Evolutionary conservation across 2,797 vertebrate species (phyloP), one percentile per base, ranked within the genome.

Genomic region (Ispidina picta): DNA sequence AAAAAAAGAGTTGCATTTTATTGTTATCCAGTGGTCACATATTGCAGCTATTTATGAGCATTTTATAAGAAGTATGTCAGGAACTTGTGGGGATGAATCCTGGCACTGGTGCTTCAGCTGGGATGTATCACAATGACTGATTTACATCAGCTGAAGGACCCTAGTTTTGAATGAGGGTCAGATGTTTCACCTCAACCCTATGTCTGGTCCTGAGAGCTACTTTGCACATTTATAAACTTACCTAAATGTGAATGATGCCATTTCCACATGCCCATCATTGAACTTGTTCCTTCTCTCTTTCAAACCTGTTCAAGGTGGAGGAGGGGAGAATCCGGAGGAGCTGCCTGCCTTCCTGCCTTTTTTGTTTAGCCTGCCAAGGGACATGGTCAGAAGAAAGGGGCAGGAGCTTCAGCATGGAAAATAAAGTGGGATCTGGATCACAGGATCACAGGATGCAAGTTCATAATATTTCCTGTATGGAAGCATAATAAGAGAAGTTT

Each of bases 401-500:
- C 39, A 77, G 31, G 16, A 79, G 10, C 35, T 54, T 66, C 28
- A 48, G 26, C 59, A 56, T 6, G 7, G 56, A 76, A 83, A 83
- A 76, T 76, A 92, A 83, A 95, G 88, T 69, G 58, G 89, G 56
- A 91, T 75, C 73, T 91, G 68, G 44, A 90, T 39, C 37, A 39
- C 37, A 37, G 37, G 37, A 37, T 37, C 37, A 37, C 37, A 39
- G 37, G 37, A 39, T 39, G 37, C 37, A 97, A 97, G 68, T 96
- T 97, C 97, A 97, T 97, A 95, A 3, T 82, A 65, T 95, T 97
- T 96, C 95, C 93, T 96, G 90, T 88, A 86, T 66, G 28, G 82
- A 88, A 91, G 31, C 54, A 83, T 86, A 86, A 90, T 94, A 60
- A 74, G 33, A 31, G 88, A 92, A 77, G 51, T 94, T 95, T 93